Conservation (phyloP, 2,113 vertebrate species). For the Xiphias gladius region DNA sequence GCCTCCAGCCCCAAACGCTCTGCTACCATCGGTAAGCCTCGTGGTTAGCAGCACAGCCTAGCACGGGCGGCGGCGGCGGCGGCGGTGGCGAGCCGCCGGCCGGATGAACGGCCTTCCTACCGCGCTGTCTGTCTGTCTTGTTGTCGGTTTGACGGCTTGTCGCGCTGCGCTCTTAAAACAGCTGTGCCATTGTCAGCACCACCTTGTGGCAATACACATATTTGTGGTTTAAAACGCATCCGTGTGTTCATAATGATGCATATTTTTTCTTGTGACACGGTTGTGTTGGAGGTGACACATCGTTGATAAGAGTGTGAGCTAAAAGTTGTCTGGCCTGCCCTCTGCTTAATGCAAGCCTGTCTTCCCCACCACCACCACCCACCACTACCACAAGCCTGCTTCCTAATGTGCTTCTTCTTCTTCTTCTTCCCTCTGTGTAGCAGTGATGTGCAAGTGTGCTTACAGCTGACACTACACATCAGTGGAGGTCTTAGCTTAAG, state of each 20-base stretch:
- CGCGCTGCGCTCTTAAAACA: constrained; percentile 51
- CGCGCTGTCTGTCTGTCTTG: constrained; percentile 68
- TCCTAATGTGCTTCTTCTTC: constrained; percentile 45
- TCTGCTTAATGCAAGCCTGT: constrained; percentile 62
- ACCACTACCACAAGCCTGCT: constrained; percentile 49
- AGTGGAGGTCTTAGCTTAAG: constrained; percentile 43
- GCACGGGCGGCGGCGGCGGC: constrained; percentile 27
- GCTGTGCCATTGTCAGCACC: constrained; percentile 46
- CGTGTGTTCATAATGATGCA: not conserved
- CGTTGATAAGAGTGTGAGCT: constrained; percentile 56
- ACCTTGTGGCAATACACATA: not conserved
- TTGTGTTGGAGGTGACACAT: constrained; percentile 58
- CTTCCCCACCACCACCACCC: constrained; percentile 19
- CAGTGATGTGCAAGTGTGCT: constrained; percentile 61
- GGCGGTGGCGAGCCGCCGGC: constrained; percentile 21
- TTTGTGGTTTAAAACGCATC: not conserved
- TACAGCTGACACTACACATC: constrained; percentile 31
- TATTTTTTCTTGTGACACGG: not conserved
- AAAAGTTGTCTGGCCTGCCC: constrained; percentile 53
- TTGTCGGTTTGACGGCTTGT: constrained; percentile 48
- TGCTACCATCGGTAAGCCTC: constrained; percentile 87
- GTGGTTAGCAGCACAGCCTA: constrained; percentile 43
- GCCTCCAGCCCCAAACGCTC: constrained; percentile 90
- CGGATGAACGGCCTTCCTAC: constrained; percentile 31
- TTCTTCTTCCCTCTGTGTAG: constrained; percentile 39